phyloP scores from a whole-genome alignment of 2,888 invertebrate genomes.

The Eudasyphora cyanicolor region DNA sequence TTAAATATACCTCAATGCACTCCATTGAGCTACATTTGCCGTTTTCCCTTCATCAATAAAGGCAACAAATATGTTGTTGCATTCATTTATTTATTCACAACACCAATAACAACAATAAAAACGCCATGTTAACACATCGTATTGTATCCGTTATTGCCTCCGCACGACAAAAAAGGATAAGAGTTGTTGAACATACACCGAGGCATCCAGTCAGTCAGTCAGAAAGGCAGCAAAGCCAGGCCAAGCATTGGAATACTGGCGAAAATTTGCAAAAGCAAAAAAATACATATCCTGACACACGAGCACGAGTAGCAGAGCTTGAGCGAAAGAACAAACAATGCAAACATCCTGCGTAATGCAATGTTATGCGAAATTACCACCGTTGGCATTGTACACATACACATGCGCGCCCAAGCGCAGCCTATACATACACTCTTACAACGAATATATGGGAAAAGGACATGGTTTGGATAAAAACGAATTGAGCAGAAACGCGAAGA shows the following conservation, averaged over 20 bases:
- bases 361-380: constrained; percentile 52
- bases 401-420: too few relatives aligned
- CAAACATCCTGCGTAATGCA: constrained; percentile 56
- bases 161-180: constrained; percentile 14
- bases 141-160: constrained; percentile 47
- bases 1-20: too few relatives aligned
- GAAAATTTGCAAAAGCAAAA: too few relatives aligned
- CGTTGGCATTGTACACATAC: too few relatives aligned
- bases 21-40: too few relatives aligned
- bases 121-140: constrained; percentile 40
- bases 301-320: too few relatives aligned
- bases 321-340: constrained; percentile 32
- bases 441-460: too few relatives aligned
- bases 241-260: too few relatives aligned
- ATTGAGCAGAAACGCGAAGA: too few relatives aligned
- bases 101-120: not conserved
- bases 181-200: not conserved
- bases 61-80: not conserved
- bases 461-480: too few relatives aligned
- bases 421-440: too few relatives aligned
- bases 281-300: constrained; percentile 16
- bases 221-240: not conserved
- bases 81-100: constrained; percentile 16
- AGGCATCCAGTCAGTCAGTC: not conserved
- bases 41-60: constrained; percentile 2